Evolutionary conservation across 1,140 invertebrate species (phyloP).

Genomic region (Piezodorus guildinii): DNA sequence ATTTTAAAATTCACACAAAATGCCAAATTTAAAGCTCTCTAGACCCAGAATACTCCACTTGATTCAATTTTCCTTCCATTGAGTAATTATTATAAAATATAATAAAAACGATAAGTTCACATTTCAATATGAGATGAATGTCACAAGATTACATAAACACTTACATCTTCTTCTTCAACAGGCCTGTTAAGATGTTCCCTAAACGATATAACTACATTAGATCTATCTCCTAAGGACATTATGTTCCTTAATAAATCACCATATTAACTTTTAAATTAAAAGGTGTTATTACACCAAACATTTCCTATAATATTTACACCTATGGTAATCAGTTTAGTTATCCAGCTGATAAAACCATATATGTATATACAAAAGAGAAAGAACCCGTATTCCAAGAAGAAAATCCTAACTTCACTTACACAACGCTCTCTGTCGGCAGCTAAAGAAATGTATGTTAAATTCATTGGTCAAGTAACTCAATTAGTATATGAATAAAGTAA

Average conservation of each 20-base stretch:
- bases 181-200: not conserved
- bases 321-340: conserved; percentile 1
- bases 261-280: not conserved
- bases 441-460: no score
- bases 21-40: not conserved
- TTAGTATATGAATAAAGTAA: no score
- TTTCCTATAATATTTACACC: not conserved
- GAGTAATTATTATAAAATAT: not conserved
- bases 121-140: not conserved
- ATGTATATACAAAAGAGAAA: no score
- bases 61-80: not conserved
- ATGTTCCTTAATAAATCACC: not conserved
- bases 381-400: no score
- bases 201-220: not conserved
- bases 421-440: no score
- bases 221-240: not conserved
- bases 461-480: no score
- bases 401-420: no score
- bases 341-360: conserved; percentile 4
- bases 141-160: not conserved
- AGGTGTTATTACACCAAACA: not conserved
- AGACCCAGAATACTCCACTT: not conserved
- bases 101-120: not conserved
- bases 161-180: not conserved
- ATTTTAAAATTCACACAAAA: not conserved